phyloP scores from a whole-genome alignment of 53 echinoderm and acorn worm genomes.

The Hippasteria phrygiana region DNA sequence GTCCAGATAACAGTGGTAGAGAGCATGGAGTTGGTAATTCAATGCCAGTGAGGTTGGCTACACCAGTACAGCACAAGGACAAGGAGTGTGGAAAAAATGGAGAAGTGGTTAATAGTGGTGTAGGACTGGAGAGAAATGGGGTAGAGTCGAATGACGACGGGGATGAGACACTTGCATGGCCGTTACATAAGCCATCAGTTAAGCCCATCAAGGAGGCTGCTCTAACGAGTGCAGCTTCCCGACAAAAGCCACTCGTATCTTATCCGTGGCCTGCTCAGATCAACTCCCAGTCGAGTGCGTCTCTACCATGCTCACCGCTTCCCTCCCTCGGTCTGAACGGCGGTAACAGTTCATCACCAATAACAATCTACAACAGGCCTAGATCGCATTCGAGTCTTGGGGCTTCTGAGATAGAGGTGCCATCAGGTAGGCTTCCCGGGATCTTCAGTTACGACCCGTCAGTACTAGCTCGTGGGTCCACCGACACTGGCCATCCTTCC shows the following conservation, averaged over 20 bases:
- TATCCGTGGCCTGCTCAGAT: background rate
- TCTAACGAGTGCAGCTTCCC: background rate
- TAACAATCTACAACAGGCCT: background rate
- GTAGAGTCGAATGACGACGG: background rate
- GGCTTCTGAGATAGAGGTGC: background rate
- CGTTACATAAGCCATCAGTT: constrained; percentile 5
- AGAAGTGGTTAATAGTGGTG: background rate
- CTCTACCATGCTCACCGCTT: constrained; percentile 37
- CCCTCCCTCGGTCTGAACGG: background rate
- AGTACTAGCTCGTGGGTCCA: background rate
- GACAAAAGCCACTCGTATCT: too few relatives aligned
- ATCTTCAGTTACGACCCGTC: background rate
- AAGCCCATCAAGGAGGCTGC: background rate
- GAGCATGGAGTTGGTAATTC: background rate
- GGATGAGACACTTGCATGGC: constrained; percentile 41
- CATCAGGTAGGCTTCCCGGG: background rate
- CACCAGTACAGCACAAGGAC: background rate
- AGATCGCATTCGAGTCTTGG: constrained; percentile 22
- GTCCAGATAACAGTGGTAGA: background rate
- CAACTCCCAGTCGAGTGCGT: background rate
- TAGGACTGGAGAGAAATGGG: background rate
- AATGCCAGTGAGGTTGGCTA: background rate
- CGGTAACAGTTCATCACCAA: background rate
- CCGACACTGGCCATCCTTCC: background rate
- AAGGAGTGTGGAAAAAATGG: background rate